phyloP scores from a whole-genome alignment of 2,888 invertebrate species.

The Cylindroiulus punctatus region DNA sequence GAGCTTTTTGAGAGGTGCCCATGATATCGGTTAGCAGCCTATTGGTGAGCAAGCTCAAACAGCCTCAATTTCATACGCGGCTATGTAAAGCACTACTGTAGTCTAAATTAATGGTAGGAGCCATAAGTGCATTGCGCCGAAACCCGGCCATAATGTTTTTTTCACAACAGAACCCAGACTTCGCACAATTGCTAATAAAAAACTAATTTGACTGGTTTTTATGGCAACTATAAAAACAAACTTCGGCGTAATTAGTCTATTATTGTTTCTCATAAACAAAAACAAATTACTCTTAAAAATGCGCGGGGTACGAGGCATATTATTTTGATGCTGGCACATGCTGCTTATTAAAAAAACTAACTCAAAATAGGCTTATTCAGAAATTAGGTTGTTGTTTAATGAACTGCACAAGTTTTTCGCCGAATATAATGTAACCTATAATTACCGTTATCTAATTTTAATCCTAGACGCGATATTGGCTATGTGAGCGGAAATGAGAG shows the following conservation, averaged over 20 bases:
- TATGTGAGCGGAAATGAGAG: constrained; percentile 8
- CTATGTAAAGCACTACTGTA: neutral
- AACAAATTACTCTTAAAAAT: constrained; percentile 34
- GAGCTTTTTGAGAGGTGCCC: neutral
- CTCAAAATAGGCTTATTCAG: neutral
- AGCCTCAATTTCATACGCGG: neutral
- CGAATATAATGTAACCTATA: constrained; percentile 23
- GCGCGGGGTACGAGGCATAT: neutral
- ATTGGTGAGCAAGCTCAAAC: neutral
- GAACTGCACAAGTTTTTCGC: constrained; percentile 2
- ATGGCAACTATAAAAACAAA: constrained; percentile 33
- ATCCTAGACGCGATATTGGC: constrained; percentile 13
- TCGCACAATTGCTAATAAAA: constrained; percentile 26
- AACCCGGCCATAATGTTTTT: neutral
- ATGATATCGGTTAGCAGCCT: neutral
- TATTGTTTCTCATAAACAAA: constrained; percentile 43
- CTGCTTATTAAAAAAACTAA: neutral
- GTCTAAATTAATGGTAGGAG: neutral
- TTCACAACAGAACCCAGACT: constrained; percentile 10
- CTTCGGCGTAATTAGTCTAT: constrained; percentile 24
- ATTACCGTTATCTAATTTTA: constrained; percentile 35
- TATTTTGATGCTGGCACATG: neutral
- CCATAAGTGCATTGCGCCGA: constrained; percentile 19
- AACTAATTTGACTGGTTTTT: constrained; percentile 40
- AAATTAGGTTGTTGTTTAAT: neutral